Percentiles rank a stretch among this genome's conserved stretches.
Evolutionary conservation across 2,113 vertebrate genomes (phyloP).

Genomic region (Sialia sialis): DNA sequence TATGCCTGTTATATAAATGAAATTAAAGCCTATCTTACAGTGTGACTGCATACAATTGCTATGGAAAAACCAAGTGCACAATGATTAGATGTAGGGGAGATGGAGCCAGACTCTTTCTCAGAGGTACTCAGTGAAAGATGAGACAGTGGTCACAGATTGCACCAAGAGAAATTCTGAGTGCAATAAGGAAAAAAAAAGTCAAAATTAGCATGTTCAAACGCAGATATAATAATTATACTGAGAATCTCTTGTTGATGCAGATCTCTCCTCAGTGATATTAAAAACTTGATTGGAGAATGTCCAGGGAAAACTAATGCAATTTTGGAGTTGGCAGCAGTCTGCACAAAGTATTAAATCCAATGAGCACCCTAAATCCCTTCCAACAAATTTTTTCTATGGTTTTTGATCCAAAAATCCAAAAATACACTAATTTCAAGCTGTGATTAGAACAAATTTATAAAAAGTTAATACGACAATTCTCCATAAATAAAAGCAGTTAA

Average conservation of each 20-base stretch:
- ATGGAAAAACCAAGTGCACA: background rate
- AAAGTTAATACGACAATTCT: background rate
- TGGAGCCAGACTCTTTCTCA: background rate
- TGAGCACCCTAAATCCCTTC: background rate
- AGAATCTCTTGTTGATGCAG: background rate
- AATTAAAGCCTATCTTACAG: background rate
- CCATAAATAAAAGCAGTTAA: background rate
- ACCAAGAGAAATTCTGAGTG: background rate
- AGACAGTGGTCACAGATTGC: background rate
- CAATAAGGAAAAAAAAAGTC: background rate
- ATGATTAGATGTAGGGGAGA: background rate
- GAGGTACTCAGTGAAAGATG: background rate
- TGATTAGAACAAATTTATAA: background rate
- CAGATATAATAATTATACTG: background rate
- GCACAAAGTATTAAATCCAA: background rate
- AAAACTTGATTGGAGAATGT: background rate
- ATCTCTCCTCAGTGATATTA: background rate
- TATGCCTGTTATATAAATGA: background rate
- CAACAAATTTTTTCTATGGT: background rate
- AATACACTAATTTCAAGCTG: background rate
- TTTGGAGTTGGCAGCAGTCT: background rate
- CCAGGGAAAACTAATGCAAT: background rate
- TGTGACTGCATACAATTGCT: background rate
- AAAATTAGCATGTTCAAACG: background rate
- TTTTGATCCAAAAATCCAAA: background rate